Percentiles rank a stretch among this genome's conserved stretches.
phyloP scores from a whole-genome alignment of 2,113 vertebrate species.

The Stercorarius parasiticus region DNA sequence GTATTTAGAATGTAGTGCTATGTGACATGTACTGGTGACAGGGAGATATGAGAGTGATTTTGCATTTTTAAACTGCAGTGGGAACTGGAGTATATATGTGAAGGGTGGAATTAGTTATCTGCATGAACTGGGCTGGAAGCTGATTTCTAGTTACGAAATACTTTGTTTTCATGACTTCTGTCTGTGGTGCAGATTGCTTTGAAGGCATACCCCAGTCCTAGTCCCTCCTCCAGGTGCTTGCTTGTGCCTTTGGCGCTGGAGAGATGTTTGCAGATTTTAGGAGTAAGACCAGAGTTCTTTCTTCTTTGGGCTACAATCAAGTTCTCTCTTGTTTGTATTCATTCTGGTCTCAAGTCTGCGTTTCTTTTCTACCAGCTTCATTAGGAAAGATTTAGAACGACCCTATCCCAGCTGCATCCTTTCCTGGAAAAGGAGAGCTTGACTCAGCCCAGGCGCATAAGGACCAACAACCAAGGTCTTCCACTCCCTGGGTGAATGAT shows the following conservation, averaged over 20 bases:
- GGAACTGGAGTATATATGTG: background rate
- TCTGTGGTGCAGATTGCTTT: background rate
- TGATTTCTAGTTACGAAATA: background rate
- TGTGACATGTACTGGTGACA: background rate
- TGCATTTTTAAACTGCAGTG: background rate
- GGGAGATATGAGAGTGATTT: background rate
- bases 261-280: background rate
- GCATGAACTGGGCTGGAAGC: background rate
- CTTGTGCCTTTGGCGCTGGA: background rate
- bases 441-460: constrained; percentile 11
- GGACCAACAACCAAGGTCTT: constrained; percentile 46
- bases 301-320: background rate
- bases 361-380: constrained; percentile 7
- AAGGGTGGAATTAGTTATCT: background rate
- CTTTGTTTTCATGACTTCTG: background rate
- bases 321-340: background rate
- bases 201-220: background rate
- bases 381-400: constrained; percentile 27
- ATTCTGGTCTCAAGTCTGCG: background rate
- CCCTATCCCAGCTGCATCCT: constrained; percentile 33
- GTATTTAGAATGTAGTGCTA: background rate
- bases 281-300: background rate
- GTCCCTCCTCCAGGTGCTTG: background rate
- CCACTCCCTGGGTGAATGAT: constrained; percentile 48
- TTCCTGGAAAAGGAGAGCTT: constrained; percentile 17